A percentile compares a stretch with the other conserved stretches of the same genome.
Evolutionary conservation across 2,113 vertebrate species (phyloP).

Genomic region (Micronycteris hirsuta): DNA sequence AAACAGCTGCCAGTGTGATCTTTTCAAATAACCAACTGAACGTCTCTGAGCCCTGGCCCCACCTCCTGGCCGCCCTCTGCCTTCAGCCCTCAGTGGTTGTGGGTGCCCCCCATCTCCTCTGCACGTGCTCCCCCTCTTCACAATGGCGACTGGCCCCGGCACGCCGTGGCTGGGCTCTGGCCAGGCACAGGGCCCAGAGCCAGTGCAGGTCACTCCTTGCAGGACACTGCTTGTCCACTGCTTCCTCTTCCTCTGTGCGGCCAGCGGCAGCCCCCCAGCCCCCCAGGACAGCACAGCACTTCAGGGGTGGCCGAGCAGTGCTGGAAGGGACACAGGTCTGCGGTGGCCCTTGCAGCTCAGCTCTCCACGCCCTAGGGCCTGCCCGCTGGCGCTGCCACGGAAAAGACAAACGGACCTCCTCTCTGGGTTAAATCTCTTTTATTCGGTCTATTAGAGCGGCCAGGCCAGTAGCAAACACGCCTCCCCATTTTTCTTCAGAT

Average conservation of each 20-base stretch:
- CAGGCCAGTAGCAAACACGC: accelerated
- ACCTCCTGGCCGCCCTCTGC: too few species aligned
- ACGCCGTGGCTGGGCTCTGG: background rate
- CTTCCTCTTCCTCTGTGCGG: background rate
- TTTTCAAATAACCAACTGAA: too few species aligned
- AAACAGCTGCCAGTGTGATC: too few species aligned
- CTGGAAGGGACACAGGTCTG: background rate
- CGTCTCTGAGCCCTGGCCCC: too few species aligned
- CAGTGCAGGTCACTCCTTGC: background rate
- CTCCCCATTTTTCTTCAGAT: background rate
- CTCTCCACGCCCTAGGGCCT: accelerated
- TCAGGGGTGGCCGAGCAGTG: accelerated
- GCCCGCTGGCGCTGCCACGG: background rate
- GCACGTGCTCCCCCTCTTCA: background rate
- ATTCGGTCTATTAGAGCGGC: background rate
- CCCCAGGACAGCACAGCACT: background rate
- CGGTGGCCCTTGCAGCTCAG: background rate
- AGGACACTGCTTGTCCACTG: background rate
- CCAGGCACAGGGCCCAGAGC: background rate
- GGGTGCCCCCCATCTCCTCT: background rate
- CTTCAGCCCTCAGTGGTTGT: background rate
- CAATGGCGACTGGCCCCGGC: background rate
- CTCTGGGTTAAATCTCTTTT: accelerated
- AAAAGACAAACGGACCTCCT: background rate
- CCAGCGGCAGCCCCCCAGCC: background rate